A percentile compares a stretch with the other conserved stretches of the same genome.
Conservation (phyloP, 2,113 vertebrate species). For the Plectropomus leopardus region DNA sequence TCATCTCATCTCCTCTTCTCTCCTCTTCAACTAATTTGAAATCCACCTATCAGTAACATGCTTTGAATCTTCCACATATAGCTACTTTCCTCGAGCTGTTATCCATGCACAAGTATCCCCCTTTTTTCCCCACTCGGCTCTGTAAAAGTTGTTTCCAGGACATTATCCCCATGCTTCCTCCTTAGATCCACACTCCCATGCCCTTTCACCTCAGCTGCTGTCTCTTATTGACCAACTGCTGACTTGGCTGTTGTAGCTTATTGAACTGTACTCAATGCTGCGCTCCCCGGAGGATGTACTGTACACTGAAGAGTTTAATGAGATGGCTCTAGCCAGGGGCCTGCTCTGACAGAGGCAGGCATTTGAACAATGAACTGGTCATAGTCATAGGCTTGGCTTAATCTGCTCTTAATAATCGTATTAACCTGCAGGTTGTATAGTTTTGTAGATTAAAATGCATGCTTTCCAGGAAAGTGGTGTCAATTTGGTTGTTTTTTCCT, state of each 20-base stretch:
- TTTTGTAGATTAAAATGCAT: background rate
- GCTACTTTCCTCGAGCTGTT: background rate
- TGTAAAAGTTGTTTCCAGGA: constrained; percentile 8
- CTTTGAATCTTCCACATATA: background rate
- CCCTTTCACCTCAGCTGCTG: constrained; percentile 48
- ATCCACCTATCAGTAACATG: background rate
- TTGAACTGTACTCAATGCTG: constrained; percentile 40
- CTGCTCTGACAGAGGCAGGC: background rate
- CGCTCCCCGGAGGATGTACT: constrained; percentile 31
- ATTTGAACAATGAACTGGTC: constrained; percentile 13
- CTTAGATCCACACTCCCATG: constrained; percentile 3
- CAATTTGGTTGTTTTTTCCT: background rate
- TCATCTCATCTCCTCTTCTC: background rate
- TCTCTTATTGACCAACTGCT: constrained; percentile 55
- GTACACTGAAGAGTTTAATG: constrained; percentile 38
- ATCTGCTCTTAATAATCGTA: constrained; percentile 16
- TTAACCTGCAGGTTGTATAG: background rate
- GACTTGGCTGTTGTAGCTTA: constrained; percentile 52
- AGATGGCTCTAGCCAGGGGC: constrained; percentile 16
- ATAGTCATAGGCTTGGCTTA: background rate
- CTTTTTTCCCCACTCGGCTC: background rate
- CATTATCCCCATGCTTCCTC: constrained; percentile 17
- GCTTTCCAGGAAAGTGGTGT: background rate
- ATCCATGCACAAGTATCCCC: background rate
- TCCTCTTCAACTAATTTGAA: constrained; percentile 1